Evolutionary conservation across 2,888 invertebrate genomes (phyloP).

Genomic region (Cataglyphis albicans): DNA sequence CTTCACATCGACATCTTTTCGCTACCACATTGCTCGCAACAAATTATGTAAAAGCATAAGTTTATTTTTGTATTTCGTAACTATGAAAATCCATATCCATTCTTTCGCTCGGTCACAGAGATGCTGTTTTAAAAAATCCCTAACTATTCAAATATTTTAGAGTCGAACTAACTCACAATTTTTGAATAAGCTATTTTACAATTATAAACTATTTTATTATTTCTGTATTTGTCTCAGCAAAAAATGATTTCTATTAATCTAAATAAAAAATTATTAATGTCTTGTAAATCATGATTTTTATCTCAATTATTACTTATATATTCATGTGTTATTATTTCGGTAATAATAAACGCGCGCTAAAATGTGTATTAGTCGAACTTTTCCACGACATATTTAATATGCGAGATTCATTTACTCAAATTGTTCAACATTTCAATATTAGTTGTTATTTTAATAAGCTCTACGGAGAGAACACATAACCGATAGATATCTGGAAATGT

Average conservation of each 20-base stretch:
- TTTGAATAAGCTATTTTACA: not conserved
- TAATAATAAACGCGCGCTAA: not conserved
- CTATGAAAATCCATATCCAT: not conserved
- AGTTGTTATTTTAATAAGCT: not conserved
- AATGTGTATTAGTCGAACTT: not conserved
- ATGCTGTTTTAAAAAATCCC: not conserved
- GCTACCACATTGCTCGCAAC: slow-evolving; percentile 63
- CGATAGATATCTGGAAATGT: slow-evolving; percentile 63
- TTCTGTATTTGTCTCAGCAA: not conserved
- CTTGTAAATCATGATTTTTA: not conserved
- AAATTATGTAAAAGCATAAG: slow-evolving; percentile 56
- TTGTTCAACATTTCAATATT: not conserved
- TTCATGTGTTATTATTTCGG: not conserved
- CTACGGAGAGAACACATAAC: slow-evolving; percentile 7
- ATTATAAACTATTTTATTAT: not conserved
- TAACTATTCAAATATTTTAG: not conserved
- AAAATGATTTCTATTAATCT: not conserved
- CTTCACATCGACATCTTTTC: no score
- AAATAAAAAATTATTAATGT: no score
- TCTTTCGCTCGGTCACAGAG: not conserved
- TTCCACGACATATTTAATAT: not conserved
- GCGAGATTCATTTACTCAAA: not conserved
- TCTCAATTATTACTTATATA: not conserved
- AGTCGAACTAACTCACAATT: not conserved
- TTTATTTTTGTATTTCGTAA: slow-evolving; percentile 60